Base-by-base conservation (phyloP, 1,140 invertebrate genomes). In the Choristoneura fumiferana region DNA sequence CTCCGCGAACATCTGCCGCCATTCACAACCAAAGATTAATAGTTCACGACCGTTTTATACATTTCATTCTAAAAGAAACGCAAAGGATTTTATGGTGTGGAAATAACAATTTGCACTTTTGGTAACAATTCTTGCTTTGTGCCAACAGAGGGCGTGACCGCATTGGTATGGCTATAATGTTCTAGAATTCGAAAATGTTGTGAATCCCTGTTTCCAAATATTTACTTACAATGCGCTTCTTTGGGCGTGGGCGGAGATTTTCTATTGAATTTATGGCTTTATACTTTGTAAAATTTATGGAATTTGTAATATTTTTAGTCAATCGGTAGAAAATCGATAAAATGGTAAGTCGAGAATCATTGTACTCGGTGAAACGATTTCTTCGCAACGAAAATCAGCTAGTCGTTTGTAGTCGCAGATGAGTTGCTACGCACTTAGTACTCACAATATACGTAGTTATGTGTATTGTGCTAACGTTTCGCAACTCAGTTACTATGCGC, bases 91-190 rank as follows among this genome's bases (percentile, higher is more conserved):
- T 84, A 87, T 87, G 76, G 75, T 57, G 77, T 80, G 82, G 84
- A 87, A 87, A 79, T 73, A 73, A 83, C 75, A 83, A 87, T 87
- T 87, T 87, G 84, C 76, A 74, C 62, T 81, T 56, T 77, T 57
- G 79, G 76, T 74, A 38, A 73, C 39, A 49, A 52, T 67, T 18
- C 33, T 59, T 54, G 58, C 60, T 75, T 84, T 82, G 79, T 84
- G 53, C 33, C 34, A 40, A 6, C 52, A 72, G 77, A 86, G 81
- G 84, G 84, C 84, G 84, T 87, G 83, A 87, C 83, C 73, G 72
- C 63, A 67, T 40, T 62, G 40, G 53, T 65, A 62, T 45, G 69
- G 39, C 64, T 29, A 10, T 35, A 65, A 52, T 60, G 33, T 45
- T 22, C 35, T 14, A 40, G 4, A 18, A 54, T 54, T 55, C 59